Base-by-base conservation (phyloP, 2,797 vertebrate genomes). In the Carapus acus region DNA sequence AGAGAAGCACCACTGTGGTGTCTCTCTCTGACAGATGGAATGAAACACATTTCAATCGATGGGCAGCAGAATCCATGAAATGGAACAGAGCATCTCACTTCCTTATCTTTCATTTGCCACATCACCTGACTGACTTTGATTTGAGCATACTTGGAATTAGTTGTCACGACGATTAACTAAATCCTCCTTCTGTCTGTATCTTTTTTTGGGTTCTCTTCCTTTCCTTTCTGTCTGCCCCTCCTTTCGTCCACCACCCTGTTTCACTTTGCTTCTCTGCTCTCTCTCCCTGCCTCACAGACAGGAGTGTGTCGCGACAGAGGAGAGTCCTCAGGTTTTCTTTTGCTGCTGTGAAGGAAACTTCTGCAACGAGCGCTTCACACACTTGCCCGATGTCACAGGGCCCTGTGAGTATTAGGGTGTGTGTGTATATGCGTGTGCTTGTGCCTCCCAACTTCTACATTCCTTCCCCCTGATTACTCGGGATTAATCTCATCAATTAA, bases 311-410 rank as follows among this genome's bases (percentile, higher is more conserved):
- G 94, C 93, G 53, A 96, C 92, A 0, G 94, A 97, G 82, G 93
- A 94, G 69, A 96, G 91, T 66, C 94, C 94, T 19, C 93, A 96
- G 83, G 92, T 98, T 24, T 98, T 94, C 84, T 97, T 98, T n/a
- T 98, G 95, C 86, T 98, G 95, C 87, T 98, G 95, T 1, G 95
- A 98, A 69, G 95, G 92, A 62, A 92, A 92, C 84, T 91, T 93
- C 34, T 97, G 95, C 81, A 97, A 98, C 18, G 88, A 94, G 73
- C 88, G 83, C 34, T 97, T 98, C 73, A 94, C 89, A 15, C 93
- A 97, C 71, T 81, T 94, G 73, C 94, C 93, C 0, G 92, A 93
- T 53, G 73, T 82, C 8, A 85, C 19, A 63, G 13, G 87, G 72
- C 88, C 93, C 76, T 82, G 94, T 96, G 80, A 92, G 91, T 69